These are phyloP conservation scores for Pissodes strobi DNA, from an alignment of 1,140 invertebrate genomes.

Conservation along the genomic window DNA sequence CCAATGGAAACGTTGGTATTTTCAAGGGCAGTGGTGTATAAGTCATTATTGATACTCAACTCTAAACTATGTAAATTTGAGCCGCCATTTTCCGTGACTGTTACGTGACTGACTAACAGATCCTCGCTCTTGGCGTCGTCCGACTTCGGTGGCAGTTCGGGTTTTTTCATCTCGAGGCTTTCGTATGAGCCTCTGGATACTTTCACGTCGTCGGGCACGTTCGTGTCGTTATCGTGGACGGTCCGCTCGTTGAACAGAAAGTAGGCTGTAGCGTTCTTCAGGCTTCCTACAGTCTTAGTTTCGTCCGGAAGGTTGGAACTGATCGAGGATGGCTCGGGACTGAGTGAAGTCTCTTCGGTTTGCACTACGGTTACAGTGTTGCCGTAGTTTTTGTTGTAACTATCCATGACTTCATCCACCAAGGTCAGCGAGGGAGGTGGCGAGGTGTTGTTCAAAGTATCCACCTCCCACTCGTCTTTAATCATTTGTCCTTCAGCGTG, in stretches of 20 bases:
- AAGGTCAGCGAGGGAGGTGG: conserved; percentile 15
- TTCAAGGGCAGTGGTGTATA: conserved; percentile 47
- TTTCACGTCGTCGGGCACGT: conserved; percentile 65
- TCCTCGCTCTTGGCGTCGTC: conserved; percentile 59
- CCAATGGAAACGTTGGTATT: conserved; percentile 18
- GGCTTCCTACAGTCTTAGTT: conserved; percentile 23
- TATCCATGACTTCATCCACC: conserved; percentile 32
- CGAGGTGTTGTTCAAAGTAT: conserved; percentile 6
- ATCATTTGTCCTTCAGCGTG: conserved; percentile 19
- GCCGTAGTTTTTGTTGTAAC: conserved; percentile 27
- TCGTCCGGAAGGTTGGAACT: conserved; percentile 35
- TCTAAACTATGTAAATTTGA: conserved; percentile 44
- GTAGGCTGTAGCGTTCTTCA: conserved; percentile 31
- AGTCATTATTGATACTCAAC: conserved; percentile 41
- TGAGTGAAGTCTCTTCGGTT: neutral
- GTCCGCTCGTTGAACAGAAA: conserved; percentile 48
- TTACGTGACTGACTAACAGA: conserved; percentile 36
- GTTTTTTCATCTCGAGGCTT: conserved; percentile 57
- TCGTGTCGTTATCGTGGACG: conserved; percentile 55
- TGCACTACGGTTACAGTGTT: conserved; percentile 24
- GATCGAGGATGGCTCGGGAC: no score
- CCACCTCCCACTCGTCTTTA: conserved; percentile 32
- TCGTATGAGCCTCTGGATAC: conserved; percentile 62
- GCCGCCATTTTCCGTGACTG: conserved; percentile 40
- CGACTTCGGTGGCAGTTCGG: conserved; percentile 53